These are phyloP conservation scores for Drosophila mayri DNA, from an alignment of 1,140 invertebrate species.

Conservation along the genomic window DNA sequence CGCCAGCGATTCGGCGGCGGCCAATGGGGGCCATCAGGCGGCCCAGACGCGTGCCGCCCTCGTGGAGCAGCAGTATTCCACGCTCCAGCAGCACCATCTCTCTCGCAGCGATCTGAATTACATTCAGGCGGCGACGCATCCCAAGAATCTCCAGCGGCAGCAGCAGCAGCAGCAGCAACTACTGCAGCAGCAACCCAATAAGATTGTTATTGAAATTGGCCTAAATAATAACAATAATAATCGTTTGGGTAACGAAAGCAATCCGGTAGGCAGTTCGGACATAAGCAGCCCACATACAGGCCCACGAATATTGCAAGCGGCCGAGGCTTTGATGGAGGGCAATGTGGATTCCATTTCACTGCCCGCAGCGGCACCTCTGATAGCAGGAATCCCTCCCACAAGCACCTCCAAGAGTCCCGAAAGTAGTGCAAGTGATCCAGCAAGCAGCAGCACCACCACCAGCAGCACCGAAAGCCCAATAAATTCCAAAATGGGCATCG, in stretches of 20 bases:
- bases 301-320: constrained; percentile 58
- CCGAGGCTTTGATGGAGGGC: constrained; percentile 70
- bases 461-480: constrained; percentile 1
- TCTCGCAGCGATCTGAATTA: constrained; percentile 82
- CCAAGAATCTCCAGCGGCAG: constrained; percentile 75
- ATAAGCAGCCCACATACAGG: background rate
- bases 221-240: constrained; percentile 17
- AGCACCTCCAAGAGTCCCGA: background rate
- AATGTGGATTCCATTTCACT: constrained; percentile 83
- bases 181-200: constrained; percentile 53
- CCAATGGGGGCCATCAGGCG: constrained; percentile 76
- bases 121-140: constrained; percentile 75
- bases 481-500: constrained; percentile 53
- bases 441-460: constrained; percentile 3
- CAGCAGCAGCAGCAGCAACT: constrained; percentile 33
- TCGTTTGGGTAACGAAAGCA: constrained; percentile 9
- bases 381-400: constrained; percentile 1
- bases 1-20: constrained; percentile 80
- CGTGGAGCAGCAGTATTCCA: constrained; percentile 81
- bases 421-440: background rate
- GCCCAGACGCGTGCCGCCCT: constrained; percentile 77
- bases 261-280: background rate
- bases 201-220: constrained; percentile 81
- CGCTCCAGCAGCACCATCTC: constrained; percentile 77
- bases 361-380: constrained; percentile 57